Conservation (phyloP, 2,113 vertebrate genomes). For the Serranochromis macrocephalus region DNA sequence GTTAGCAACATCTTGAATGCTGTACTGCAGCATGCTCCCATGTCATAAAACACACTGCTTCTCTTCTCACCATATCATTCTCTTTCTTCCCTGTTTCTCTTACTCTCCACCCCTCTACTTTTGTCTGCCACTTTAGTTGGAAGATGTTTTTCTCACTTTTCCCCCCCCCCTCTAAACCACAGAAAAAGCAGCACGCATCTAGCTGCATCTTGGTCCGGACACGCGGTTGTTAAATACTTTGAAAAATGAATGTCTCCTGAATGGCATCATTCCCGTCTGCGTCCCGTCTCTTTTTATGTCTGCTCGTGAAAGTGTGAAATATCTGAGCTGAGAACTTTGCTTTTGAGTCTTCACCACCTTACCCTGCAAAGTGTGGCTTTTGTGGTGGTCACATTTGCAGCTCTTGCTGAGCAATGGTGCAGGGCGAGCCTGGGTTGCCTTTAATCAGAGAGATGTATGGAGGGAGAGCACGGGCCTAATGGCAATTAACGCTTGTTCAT, state of each 20-base stretch:
- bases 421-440: neutral
- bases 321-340: neutral
- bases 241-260: slow-evolving; percentile 54
- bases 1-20: slow-evolving; percentile 71
- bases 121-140: slow-evolving; percentile 34
- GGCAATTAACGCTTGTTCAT: slow-evolving; percentile 17
- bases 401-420: neutral
- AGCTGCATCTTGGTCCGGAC: slow-evolving; percentile 44
- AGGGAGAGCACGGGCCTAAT: slow-evolving; percentile 1
- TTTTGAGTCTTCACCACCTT: neutral
- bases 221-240: slow-evolving; percentile 56
- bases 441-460: slow-evolving; percentile 53
- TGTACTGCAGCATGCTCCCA: slow-evolving; percentile 58
- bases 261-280: slow-evolving; percentile 58
- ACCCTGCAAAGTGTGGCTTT: neutral
- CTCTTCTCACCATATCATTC: slow-evolving; percentile 43
- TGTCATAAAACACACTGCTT: slow-evolving; percentile 65
- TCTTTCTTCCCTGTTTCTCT: neutral
- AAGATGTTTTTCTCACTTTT: slow-evolving; percentile 57
- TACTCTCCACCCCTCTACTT: neutral
- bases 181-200: slow-evolving; percentile 25
- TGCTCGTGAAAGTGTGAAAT: slow-evolving; percentile 58
- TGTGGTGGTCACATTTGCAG: neutral
- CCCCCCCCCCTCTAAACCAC: no score
- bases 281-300: slow-evolving; percentile 40